These are phyloP conservation scores for Lymantria dispar DNA, from an alignment of 2,888 invertebrate genomes.

Conservation along the genomic window DNA sequence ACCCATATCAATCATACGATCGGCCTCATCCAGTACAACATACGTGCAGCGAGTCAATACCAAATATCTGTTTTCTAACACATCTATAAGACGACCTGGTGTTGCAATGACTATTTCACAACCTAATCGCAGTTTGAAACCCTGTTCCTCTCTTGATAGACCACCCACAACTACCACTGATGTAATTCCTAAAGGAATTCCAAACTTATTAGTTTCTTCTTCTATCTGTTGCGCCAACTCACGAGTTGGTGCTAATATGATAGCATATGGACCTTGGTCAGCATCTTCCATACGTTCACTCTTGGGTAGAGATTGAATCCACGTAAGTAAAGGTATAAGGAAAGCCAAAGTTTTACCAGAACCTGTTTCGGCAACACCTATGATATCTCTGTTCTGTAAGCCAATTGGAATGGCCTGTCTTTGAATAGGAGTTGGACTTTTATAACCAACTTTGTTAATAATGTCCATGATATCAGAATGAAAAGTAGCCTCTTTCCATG, in stretches of 20 bases:
- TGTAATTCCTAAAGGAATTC: constrained; percentile 94
- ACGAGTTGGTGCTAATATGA: constrained; percentile 99
- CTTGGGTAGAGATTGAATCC: constrained; percentile 99
- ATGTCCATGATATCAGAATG: constrained; percentile 96
- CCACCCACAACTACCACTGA: constrained; percentile 99
- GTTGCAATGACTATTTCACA: constrained; percentile 99
- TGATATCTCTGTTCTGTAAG: constrained; percentile 96
- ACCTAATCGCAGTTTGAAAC: constrained; percentile 96
- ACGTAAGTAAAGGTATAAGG: constrained; percentile 96
- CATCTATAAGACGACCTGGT: constrained; percentile 99
- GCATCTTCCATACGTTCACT: constrained; percentile 94
- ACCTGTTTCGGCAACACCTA: constrained; percentile 99
- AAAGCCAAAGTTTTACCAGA: constrained; percentile 99
- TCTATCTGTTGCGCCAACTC: constrained; percentile 99
- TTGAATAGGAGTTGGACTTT: constrained; percentile 99
- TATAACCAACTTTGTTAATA: constrained; percentile 96
- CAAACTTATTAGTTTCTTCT: constrained; percentile 99
- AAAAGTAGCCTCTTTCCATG: constrained; percentile 96
- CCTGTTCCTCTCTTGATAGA: constrained; percentile 98
- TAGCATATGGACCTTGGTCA: constrained; percentile 98
- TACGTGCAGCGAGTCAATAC: constrained; percentile 99
- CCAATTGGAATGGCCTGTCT: constrained; percentile 99
- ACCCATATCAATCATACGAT: constrained; percentile 99
- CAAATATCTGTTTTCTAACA: constrained; percentile 98
- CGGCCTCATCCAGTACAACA: constrained; percentile 97